phyloP scores from a whole-genome alignment of 2,888 invertebrate species.

The Liodrosophila aerea region DNA sequence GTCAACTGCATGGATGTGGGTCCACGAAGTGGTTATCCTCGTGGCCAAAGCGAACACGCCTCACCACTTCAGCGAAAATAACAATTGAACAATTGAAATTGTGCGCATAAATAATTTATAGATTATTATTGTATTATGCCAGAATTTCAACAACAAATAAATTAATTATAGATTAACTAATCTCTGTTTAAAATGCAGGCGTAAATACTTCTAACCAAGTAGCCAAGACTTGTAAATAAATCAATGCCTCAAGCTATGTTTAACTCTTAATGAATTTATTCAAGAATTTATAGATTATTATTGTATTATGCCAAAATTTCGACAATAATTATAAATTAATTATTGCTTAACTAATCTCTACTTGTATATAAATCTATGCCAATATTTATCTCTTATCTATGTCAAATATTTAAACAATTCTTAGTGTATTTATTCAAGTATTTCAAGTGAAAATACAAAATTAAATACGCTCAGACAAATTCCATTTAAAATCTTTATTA shows the following conservation, averaged over 20 bases:
- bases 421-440: not conserved
- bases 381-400: no score
- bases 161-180: no score
- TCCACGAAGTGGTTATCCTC: slow-evolving; percentile 27
- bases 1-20: slow-evolving; percentile 50
- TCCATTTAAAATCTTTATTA: not conserved
- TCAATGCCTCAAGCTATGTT: no score
- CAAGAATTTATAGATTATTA: no score
- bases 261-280: no score
- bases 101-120: not conserved
- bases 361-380: no score
- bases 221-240: no score
- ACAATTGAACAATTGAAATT: slow-evolving; percentile 41
- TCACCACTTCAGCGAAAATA: slow-evolving; percentile 52
- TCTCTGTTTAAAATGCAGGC: not conserved
- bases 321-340: not conserved
- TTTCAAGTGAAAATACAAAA: no score
- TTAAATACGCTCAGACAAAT: not conserved
- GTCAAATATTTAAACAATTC: not conserved
- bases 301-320: not conserved
- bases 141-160: not conserved
- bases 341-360: no score
- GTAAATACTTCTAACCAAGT: no score
- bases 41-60: slow-evolving; percentile 26
- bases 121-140: no score